Conservation (phyloP, 2,888 invertebrate species). For the Ophion slaviceki region DNA sequence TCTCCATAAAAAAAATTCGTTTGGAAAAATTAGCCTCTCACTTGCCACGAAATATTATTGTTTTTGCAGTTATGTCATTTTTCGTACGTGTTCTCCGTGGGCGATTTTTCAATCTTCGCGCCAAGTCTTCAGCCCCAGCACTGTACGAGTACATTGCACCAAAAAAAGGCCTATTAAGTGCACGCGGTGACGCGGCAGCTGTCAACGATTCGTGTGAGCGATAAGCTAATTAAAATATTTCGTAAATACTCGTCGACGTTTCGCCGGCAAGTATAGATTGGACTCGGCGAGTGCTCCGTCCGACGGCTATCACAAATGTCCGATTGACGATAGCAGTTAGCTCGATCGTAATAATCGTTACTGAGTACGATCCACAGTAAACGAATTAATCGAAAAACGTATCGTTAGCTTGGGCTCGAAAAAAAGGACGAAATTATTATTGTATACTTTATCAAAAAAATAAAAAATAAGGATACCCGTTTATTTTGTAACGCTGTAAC, state of each 20-base stretch:
- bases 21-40: too few species aligned
- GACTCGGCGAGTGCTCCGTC: conserved; percentile 59
- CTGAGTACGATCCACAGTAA: too few species aligned
- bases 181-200: conserved; percentile 81
- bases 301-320: conserved; percentile 76
- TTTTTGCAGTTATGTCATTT: too few species aligned
- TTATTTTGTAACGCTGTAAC: not conserved
- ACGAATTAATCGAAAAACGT: not conserved
- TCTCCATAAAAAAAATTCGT: too few species aligned
- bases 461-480: not conserved
- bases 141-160: not conserved
- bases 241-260: conserved; percentile 72
- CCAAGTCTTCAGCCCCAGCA: not conserved
- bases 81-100: too few species aligned
- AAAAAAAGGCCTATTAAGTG: conserved; percentile 78
- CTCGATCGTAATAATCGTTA: conserved; percentile 14
- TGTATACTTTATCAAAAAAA: too few species aligned
- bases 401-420: not conserved
- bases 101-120: not conserved
- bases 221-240: conserved; percentile 84
- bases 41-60: too few species aligned
- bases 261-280: conserved; percentile 38
- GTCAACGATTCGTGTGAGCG: conserved; percentile 79
- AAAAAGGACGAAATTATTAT: not conserved
- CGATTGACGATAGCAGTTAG: conserved; percentile 70